phyloP scores from a whole-genome alignment of 2,888 invertebrate genomes.

The Xestoiulus laeticollis region DNA sequence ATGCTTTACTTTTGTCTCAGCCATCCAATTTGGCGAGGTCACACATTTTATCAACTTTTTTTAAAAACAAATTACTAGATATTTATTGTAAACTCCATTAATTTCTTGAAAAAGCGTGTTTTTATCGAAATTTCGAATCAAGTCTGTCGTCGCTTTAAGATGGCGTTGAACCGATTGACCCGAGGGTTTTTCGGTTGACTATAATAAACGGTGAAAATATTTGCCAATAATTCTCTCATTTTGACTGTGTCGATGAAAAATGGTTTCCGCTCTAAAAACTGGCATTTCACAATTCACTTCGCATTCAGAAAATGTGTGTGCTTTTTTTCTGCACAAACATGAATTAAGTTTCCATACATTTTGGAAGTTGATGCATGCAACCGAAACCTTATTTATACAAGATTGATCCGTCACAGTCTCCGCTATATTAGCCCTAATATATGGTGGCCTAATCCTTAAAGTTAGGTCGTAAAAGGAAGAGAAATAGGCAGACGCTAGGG shows the following conservation, averaged over 20 bases:
- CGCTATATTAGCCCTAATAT: neutral
- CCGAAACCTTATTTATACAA: neutral
- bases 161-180: neutral
- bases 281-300: neutral
- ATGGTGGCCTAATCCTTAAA: neutral
- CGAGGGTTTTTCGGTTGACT: neutral
- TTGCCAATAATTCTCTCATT: conserved; percentile 22
- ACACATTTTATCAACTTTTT: too few relatives aligned
- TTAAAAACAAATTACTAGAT: too few relatives aligned
- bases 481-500: neutral
- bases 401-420: neutral
- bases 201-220: neutral
- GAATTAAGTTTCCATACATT: conserved; percentile 15
- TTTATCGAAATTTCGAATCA: too few relatives aligned
- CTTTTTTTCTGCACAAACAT: conserved; percentile 4
- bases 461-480: neutral
- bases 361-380: neutral
- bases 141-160: too few relatives aligned
- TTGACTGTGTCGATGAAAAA: neutral
- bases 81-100: too few relatives aligned
- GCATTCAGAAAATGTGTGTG: neutral
- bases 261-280: neutral
- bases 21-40: too few relatives aligned
- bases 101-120: too few relatives aligned
- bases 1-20: too few relatives aligned